Evolutionary conservation across 2,797 vertebrate species (phyloP), one percentile per base, ranked within the genome.

Genomic region (Phaenicophaeus curvirostris): DNA sequence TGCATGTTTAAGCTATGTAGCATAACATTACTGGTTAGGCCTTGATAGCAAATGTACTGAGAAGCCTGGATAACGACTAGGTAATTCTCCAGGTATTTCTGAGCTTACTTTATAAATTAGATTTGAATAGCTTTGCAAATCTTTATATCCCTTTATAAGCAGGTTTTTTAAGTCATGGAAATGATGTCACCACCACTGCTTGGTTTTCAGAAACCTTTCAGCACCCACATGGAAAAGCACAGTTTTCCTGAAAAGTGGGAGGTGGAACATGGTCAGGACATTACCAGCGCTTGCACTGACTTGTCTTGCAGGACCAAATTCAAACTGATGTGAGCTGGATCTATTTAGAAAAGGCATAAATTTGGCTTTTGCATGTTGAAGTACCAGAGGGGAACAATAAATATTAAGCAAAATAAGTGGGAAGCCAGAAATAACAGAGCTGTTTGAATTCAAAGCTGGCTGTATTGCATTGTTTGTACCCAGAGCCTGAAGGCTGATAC

Each of bases 381-480:
- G 15, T 35, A 57, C 53, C 41, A 71, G 25, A 82, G 8, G 7
- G 11, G 16, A 55, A 41, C 3, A 11, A 75, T 1, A 53, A 3
- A 4, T 59, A 61, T 13, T 17, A 46, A 15, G 12, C 0, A 7
- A 15, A 15, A 90, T 66, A 69, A n/a, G 16, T 2, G 1, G 15
- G 28, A 68, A 71, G 24, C 27, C 59, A 41, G 31, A 66, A 93
- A 71, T 5, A 4, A 14, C 0, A 1, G 30, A 74, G 21, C n/a
- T 11, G 9, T 53, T 31, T 61, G 27, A 66, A 84, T 84, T 78
- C 8, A 75, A 58, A 88, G 69, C 42, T 50, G 41, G 44, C 9
- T 0, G 0, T 39, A 48, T 11, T n/a, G 31, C 12, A 18, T 44
- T 74, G 31, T 9, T 28, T 78, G 21, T 51, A 31, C 21, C 54